Base-by-base conservation (phyloP, 2,888 invertebrate genomes). In the Torymus auratus region DNA sequence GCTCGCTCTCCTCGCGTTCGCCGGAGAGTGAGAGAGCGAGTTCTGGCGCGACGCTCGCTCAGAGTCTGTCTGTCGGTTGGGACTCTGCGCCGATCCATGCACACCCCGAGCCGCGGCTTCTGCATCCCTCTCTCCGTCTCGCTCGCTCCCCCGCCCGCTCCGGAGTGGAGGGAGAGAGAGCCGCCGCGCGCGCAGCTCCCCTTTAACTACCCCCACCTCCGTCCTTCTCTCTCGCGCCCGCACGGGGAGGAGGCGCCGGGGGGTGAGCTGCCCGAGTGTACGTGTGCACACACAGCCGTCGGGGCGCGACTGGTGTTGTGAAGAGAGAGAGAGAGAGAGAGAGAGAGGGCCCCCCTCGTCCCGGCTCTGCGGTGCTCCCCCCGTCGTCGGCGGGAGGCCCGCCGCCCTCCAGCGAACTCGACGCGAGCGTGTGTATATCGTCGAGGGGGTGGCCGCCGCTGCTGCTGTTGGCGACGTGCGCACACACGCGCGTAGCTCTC, bases 11-110 rank as follows among this genome's bases (percentile, higher is more conserved):
- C 64, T 13, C 28, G 60, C 56, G 17, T 20, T 50, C 15, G 20
- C 41, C 17, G 60, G 50, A 77, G 58, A 70, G 58, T 17, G 70
- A 64, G 70, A 58, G 69, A 64, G 58, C 52, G 62, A 70, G 50
- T 70, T 72, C 56, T 72, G 85, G 84, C 85, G 84, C 81, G 85
- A 85, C 85, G 84, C 85, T 85, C 85, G 86, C 85, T 86, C 82
- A 86, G 86, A 85, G 85, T 87, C 87, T 86, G 85, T 86, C 85
- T 86, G 86, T 86, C 83, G 84, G 60, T 69, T 74, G 58, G 28
- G 52, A 55, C 55, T 71, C 60, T 7, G 70, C 50, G 70, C 70
- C 50, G 67, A 72, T 70, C 5, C 72, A 64, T 68, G 58, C 76
- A 78, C 79, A 76, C 68, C 72, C 84, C 80, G 71, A 76, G 69